These are phyloP conservation scores for Spheniscus mendiculus DNA, from an alignment of 2,113 vertebrate genomes.

Conservation along the genomic window DNA sequence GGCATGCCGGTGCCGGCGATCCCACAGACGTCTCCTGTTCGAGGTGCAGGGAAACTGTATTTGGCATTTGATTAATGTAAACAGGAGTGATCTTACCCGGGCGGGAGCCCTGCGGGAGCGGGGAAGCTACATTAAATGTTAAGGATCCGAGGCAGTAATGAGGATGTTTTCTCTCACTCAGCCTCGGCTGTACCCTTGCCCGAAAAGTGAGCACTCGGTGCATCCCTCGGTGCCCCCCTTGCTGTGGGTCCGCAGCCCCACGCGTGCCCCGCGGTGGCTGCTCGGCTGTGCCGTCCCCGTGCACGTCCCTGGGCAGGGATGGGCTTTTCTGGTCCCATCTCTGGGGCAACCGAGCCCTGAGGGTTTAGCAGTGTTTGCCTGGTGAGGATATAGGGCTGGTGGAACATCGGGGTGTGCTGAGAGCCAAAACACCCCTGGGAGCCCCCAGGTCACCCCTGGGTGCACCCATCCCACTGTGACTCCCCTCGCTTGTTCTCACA, in stretches of 20 bases:
- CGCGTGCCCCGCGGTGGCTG: fast-evolving
- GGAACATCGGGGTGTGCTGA: fast-evolving
- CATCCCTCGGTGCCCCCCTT: not conserved
- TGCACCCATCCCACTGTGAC: not conserved
- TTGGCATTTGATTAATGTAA: conserved; percentile 23
- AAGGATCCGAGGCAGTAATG: not conserved
- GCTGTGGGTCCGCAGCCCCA: not conserved
- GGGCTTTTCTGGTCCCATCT: not conserved
- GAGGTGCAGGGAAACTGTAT: not conserved
- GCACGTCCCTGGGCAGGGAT: not conserved
- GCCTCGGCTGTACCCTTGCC: not conserved
- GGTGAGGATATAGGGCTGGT: not conserved
- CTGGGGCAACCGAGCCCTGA: not conserved
- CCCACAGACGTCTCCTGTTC: not conserved
- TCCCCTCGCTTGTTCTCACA: fast-evolving
- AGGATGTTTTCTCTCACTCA: not conserved
- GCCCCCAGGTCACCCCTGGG: not conserved
- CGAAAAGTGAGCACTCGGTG: not conserved
- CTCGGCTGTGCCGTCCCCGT: fast-evolving
- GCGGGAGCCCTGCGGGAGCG: not conserved
- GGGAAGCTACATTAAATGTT: not conserved
- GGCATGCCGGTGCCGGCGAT: not conserved
- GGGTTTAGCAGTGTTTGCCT: not conserved
- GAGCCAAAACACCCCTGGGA: not conserved
- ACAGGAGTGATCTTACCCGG: not conserved